Base-by-base conservation (phyloP, 2,888 invertebrate genomes). In the Periphyllus acericola region DNA sequence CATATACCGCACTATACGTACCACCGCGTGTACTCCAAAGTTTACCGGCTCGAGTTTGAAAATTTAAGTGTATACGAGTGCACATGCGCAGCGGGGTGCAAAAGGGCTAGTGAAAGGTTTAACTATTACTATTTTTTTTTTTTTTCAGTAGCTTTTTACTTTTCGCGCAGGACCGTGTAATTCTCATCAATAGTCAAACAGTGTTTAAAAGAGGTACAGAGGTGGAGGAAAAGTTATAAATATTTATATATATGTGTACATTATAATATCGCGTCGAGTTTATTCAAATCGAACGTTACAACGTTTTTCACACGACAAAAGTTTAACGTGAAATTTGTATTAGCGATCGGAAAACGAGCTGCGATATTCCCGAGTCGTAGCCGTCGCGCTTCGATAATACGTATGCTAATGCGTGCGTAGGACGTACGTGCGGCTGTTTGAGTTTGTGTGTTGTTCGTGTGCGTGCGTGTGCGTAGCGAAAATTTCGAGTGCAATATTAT, bases 251-350 rank as follows among this genome's bases (percentile, higher is more conserved):
- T 21, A 2, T 21, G 5, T 55, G 3, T 25, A 3, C 6, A 25
- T 25, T 74, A 40, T 40, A 76, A 52, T 19, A 52, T 29, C 11
- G 17, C 52, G 46, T 29, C 1, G 29, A 52, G 6, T 52, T 76
- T 76, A 76, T 76, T 76, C 76, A 76, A 76, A 76, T 52, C 76
- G 52, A 52, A 76, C 29, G 52, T 52, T 19, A 76, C 76, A 29
- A 52, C 29, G 76, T 76, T 76, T 76, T 52, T 52, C 32, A 32
- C 11, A 5, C 46, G 52, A 76, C 52, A 52, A 76, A 76, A 76
- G 76, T 76, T 52, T 46, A 76, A 76, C 76, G 52, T 76, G 0
- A 52, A 29, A 76, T 32, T 71, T 52, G 29, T 55, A 78, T 21
- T 34, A 9, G 78, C 21, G 21, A 55, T 66, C 2, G 55, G 21